Conservation (phyloP, 2,888 invertebrate species). For the Ophioninae sp. region DNA sequence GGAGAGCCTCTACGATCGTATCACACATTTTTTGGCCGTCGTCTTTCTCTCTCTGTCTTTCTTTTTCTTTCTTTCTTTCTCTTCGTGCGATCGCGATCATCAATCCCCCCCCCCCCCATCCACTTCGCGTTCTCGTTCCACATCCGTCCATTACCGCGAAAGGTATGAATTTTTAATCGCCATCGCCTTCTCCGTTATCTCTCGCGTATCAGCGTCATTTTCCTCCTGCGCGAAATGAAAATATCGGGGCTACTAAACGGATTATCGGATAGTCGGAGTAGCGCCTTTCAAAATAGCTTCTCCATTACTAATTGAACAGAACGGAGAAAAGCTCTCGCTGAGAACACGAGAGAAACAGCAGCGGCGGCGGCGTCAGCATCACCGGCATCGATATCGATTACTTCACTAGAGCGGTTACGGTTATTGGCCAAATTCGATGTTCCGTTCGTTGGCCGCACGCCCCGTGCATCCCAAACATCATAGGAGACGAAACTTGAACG, state of each 20-base stretch:
- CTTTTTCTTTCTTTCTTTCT: not conserved
- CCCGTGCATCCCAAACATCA: not conserved
- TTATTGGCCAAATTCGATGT: conserved; percentile 16
- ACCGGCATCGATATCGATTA: conserved; percentile 39
- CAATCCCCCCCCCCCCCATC: conserved; percentile 54
- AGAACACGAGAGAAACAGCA: conserved; percentile 1
- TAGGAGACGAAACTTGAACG: too few relatives aligned
- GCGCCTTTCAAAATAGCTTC: conserved; percentile 75
- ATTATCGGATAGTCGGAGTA: conserved; percentile 74
- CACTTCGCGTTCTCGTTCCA: conserved; percentile 44
- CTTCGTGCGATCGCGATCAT: conserved; percentile 13
- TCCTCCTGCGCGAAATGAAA: conserved; percentile 45
- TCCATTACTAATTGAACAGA: conserved; percentile 72
- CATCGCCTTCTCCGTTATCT: conserved; percentile 35
- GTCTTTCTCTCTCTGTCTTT: too few relatives aligned
- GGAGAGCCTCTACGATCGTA: not conserved
- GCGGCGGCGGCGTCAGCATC: not conserved
- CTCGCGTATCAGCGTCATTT: conserved; percentile 39
- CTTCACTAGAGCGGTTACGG: not conserved
- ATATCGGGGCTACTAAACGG: conserved; percentile 70
- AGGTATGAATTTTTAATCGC: conserved; percentile 56
- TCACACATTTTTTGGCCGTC: not conserved
- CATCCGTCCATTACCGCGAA: conserved; percentile 49
- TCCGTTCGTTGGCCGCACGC: not conserved
- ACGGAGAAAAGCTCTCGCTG: conserved; percentile 34